Base-by-base conservation (phyloP, 1,140 invertebrate species). In the Euura lappo region DNA sequence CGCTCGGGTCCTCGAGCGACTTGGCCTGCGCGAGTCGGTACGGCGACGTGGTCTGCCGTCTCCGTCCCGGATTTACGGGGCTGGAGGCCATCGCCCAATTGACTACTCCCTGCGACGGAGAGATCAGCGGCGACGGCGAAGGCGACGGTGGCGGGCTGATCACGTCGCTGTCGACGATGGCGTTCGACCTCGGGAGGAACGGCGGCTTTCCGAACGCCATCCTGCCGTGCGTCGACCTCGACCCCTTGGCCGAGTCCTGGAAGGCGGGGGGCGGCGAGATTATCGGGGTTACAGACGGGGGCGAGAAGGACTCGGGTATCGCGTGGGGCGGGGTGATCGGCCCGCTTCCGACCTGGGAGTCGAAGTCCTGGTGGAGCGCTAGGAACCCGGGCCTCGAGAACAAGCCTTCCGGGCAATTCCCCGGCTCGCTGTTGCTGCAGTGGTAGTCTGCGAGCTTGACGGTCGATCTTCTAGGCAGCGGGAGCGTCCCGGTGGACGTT, bases 221-320 rank as follows among this genome's bases (percentile, higher is more conserved):
- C 71, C 65, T 84, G 79, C 51, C 51, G 51, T n/a, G 77, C 66
- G 28, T 85, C 11, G 77, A 68, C 4, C 79, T 69, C 51, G 74
- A 77, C 69, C 80, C 85, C 65, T 79, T 87, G 2, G 80, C 85
- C 45, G 86, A 83, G 68, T 91, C 90, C 77, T 91, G 90, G 78
- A 91, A 91, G 1, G 90, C 90, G 2, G 90, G 90, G 1, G 90
- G 90, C 8, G 90, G 90, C 44, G 90, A 91, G 71, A 91, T 91
- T 73, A 91, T 91, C 5, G 90, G 90, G 1, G 90, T 91, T 28
- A 89, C 79, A 11, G 88, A 88, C 5, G 90, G 90, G 43, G 90
- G 89, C 1, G 89, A 89, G 46, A 87, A 86, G 1, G 88, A 85
- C 66, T 89, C 85, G n/a, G 88, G 80, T 45, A 87, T 86, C 46